Conservation (phyloP, 2,113 vertebrate species). For the Proteles cristata region DNA sequence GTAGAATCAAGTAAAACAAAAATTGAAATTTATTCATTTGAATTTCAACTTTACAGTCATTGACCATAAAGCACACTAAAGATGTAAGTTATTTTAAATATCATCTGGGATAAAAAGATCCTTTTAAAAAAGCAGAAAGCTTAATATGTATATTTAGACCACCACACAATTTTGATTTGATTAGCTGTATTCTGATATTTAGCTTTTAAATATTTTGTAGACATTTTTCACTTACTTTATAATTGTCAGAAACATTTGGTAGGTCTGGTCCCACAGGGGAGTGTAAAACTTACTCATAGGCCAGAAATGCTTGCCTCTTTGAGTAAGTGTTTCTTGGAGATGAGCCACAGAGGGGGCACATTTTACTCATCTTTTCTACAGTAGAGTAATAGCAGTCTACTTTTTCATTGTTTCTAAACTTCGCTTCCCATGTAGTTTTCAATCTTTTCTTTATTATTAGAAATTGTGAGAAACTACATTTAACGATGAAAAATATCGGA, state of each 20-base stretch:
- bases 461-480: conserved; percentile 81
- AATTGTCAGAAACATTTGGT: neutral
- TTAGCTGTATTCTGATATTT: conserved; percentile 24
- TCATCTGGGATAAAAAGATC: conserved; percentile 66
- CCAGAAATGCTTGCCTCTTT: conserved; percentile 49
- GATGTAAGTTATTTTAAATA: conserved; percentile 73
- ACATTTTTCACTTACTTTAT: conserved; percentile 45
- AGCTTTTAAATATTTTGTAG: conserved; percentile 58
- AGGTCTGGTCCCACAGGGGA: neutral
- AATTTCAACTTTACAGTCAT: conserved; percentile 69
- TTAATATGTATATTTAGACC: conserved; percentile 65
- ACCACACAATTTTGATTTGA: conserved; percentile 57
- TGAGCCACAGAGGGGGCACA: conserved; percentile 63
- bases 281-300: neutral
- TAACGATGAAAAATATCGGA: conserved; percentile 80
- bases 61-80: conserved; percentile 73
- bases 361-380: conserved; percentile 78
- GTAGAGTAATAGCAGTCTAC: conserved; percentile 73
- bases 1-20: conserved; percentile 82
- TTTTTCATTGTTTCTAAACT: conserved; percentile 59
- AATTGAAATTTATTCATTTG: conserved; percentile 80
- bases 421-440: conserved; percentile 70
- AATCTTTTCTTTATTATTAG: conserved; percentile 81
- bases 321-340: conserved; percentile 68
- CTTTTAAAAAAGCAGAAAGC: conserved; percentile 58